A percentile compares a stretch with the other conserved stretches of the same genome.
Conservation (phyloP, 2,113 vertebrate genomes). For the Eulemur rufifrons region DNA sequence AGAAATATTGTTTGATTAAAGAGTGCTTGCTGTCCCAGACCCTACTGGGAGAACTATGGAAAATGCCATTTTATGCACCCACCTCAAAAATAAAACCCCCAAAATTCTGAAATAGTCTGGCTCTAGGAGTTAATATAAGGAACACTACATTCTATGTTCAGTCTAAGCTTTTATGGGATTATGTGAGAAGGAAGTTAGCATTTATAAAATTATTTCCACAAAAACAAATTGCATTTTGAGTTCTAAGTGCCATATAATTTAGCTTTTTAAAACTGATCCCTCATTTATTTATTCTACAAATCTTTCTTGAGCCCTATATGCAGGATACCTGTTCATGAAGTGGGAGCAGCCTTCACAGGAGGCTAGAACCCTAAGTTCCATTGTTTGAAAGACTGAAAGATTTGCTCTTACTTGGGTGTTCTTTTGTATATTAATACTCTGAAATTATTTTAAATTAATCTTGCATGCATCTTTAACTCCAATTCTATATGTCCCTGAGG, state of each 20-base stretch:
- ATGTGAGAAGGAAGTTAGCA: background rate
- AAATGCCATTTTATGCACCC: background rate
- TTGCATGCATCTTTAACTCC: background rate
- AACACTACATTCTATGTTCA: background rate
- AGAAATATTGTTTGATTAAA: background rate
- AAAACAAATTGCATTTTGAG: background rate
- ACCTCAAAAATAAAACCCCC: background rate
- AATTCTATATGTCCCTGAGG: background rate
- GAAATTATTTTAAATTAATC: constrained; percentile 20
- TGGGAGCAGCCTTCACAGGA: background rate
- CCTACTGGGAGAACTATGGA: background rate
- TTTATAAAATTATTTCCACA: background rate
- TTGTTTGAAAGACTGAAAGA: background rate
- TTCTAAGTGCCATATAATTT: background rate
- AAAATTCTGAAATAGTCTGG: background rate
- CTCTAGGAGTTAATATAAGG: background rate
- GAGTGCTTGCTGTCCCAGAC: background rate
- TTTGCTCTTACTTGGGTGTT: background rate
- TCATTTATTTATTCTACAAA: background rate
- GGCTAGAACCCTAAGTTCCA: background rate
- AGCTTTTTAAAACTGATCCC: background rate
- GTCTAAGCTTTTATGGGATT: background rate
- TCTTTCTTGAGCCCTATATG: background rate
- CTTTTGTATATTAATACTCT: background rate
- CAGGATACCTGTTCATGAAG: background rate